Evolutionary conservation across 2,113 vertebrate genomes (phyloP).

Genomic region (Rhea americana): DNA sequence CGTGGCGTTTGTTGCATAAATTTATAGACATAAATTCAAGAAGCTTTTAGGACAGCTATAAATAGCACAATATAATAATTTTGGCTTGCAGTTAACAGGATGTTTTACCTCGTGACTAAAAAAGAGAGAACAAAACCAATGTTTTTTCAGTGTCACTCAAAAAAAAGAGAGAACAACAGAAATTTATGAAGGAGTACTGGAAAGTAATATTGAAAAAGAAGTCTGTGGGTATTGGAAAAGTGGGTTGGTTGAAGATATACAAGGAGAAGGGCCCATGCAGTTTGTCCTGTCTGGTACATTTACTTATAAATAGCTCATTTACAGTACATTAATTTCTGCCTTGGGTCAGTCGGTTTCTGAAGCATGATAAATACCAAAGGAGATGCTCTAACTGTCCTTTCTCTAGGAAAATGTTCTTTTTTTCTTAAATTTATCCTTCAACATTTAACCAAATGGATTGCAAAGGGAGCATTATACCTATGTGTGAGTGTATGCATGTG

Average conservation of each 20-base stretch:
- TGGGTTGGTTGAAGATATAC: background rate
- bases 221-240: background rate
- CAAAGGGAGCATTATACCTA: accelerated
- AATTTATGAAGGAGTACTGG: background rate
- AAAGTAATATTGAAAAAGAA: background rate
- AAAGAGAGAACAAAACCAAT: background rate
- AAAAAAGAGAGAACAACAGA: background rate
- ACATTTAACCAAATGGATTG: background rate
- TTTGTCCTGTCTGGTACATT: background rate
- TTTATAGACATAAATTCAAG: slow-evolving; percentile 8
- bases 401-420: background rate
- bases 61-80: background rate
- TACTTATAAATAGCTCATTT: background rate
- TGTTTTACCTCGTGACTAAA: background rate
- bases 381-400: background rate
- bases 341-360: background rate
- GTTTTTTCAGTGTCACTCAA: background rate
- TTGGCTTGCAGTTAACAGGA: background rate
- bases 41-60: background rate
- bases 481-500: too few species aligned
- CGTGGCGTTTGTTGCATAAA: slow-evolving; percentile 6
- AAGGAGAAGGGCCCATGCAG: background rate
- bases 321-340: background rate
- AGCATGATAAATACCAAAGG: background rate
- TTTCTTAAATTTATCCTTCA: background rate